Evolutionary conservation across 2,797 vertebrate genomes (phyloP).

Genomic region (Parotocinclus haroldoi): DNA sequence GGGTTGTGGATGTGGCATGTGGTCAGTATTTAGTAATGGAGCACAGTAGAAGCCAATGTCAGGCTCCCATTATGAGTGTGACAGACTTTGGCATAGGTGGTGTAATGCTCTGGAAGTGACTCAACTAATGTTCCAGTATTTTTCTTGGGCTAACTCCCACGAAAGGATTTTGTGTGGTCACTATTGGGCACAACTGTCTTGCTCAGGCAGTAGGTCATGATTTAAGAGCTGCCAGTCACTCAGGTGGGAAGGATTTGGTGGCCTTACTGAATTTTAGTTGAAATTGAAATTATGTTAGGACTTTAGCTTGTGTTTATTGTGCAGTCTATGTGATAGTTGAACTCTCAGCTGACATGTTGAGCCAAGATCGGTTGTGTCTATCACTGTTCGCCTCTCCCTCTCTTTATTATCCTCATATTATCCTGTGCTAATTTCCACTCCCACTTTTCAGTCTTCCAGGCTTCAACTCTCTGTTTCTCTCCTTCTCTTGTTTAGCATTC

Average conservation of each 20-base stretch:
- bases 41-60: conserved; percentile 12
- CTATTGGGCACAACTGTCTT: conserved; percentile 21
- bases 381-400: conserved; percentile 32
- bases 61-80: conserved; percentile 16
- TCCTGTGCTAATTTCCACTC: conserved; percentile 16
- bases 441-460: conserved; percentile 29
- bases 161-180: conserved; percentile 7
- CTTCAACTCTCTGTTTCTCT: conserved; percentile 54
- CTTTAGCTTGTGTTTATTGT: conserved; percentile 67
- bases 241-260: conserved; percentile 32
- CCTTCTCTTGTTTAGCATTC: conserved; percentile 18
- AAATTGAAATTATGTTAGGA: conserved; percentile 75
- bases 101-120: conserved; percentile 18
- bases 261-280: conserved; percentile 61
- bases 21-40: conserved; percentile 34
- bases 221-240: conserved; percentile 12
- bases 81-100: conserved; percentile 18
- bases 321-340: conserved; percentile 65
- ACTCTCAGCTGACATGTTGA: conserved; percentile 64
- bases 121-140: conserved; percentile 15
- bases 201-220: conserved; percentile 20
- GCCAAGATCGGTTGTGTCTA: conserved; percentile 49
- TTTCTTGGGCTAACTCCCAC: conserved; percentile 9
- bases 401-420: conserved; percentile 45
- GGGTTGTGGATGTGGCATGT: conserved; percentile 28